Evolutionary conservation across 2,797 vertebrate genomes (phyloP).

Genomic region (Smutsia gigantea): DNA sequence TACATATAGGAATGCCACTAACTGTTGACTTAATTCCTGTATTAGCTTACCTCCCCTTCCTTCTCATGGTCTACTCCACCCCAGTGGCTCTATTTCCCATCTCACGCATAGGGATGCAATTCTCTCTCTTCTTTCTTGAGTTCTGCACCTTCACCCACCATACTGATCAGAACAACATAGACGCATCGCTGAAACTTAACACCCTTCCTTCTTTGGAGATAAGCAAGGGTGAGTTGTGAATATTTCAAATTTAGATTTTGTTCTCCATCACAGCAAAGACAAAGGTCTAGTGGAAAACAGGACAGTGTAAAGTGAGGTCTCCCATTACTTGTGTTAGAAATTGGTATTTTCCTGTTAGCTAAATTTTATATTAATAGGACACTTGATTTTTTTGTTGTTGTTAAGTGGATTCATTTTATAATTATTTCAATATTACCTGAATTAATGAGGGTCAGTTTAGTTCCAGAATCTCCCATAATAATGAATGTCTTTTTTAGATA

Average conservation of each 20-base stretch:
- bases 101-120: neutral
- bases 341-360: neutral
- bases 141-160: neutral
- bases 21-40: neutral
- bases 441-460: neutral
- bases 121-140: neutral
- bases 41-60: neutral
- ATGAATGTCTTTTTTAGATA: slow-evolving; percentile 1
- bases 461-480: neutral
- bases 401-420: neutral
- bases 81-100: neutral
- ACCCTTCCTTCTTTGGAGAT: neutral
- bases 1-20: neutral
- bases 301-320: neutral
- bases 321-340: neutral
- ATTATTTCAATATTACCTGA: neutral
- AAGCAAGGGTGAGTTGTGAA: neutral
- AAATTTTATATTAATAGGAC: neutral
- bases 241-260: slow-evolving; percentile 1
- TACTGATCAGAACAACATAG: neutral
- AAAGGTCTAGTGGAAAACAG: neutral
- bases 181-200: neutral
- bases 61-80: fast-evolving
- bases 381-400: neutral
- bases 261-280: neutral